These are phyloP conservation scores for Wasmannia auropunctata DNA, from an alignment of 1,140 invertebrate genomes.

Conservation along the genomic window DNA sequence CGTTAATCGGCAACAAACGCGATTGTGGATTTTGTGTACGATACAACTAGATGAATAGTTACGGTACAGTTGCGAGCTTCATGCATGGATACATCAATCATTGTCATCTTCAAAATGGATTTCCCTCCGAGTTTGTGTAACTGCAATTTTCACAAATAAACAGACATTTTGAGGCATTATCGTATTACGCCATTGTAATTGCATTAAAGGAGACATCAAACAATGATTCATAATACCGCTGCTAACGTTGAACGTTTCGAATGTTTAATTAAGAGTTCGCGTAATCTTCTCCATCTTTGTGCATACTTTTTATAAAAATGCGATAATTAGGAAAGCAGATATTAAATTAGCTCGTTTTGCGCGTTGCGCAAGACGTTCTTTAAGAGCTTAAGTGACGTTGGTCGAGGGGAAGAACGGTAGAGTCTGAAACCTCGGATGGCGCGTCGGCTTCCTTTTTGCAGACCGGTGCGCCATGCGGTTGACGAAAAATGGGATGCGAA, in stretches of 20 bases:
- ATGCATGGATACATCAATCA: slow-evolving; percentile 1
- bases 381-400: not conserved
- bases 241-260: not conserved
- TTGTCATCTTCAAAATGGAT: slow-evolving; percentile 19
- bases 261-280: not conserved
- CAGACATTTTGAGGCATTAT: not conserved
- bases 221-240: not conserved
- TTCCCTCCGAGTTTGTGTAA: not conserved
- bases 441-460: not conserved
- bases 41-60: slow-evolving; percentile 16
- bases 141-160: slow-evolving; percentile 19
- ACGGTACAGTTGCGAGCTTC: not conserved
- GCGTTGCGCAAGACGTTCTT: not conserved
- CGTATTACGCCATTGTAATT: not conserved
- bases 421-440: not conserved
- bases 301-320: not conserved
- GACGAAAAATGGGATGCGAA: slow-evolving; percentile 42
- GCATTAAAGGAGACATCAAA: not conserved
- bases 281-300: not conserved
- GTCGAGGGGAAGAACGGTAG: not conserved
- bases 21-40: slow-evolving; percentile 31
- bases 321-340: not conserved
- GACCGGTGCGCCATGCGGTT: not conserved
- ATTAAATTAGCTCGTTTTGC: not conserved
- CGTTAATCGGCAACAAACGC: slow-evolving; percentile 26